phyloP scores from a whole-genome alignment of 2,113 vertebrate species.

The Rhinolophus ferrumequinum region DNA sequence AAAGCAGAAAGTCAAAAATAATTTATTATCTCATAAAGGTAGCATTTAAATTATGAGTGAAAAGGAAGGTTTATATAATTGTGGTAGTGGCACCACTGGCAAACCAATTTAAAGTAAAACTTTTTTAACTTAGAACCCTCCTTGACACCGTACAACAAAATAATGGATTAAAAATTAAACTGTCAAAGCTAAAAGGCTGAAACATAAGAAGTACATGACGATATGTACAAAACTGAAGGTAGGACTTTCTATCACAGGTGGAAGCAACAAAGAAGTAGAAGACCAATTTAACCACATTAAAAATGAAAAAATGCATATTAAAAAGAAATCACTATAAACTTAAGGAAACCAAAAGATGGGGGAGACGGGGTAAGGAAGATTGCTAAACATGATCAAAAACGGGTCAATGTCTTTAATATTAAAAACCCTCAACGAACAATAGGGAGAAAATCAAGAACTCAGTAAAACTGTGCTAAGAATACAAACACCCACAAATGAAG shows the following conservation, averaged over 20 bases:
- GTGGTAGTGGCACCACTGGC: constrained; percentile 29
- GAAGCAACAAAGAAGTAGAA: not conserved
- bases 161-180: constrained; percentile 60
- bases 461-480: not conserved
- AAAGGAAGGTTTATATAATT: constrained; percentile 62
- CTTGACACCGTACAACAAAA: constrained; percentile 11
- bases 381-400: not conserved
- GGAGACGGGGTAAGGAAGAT: not conserved
- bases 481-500: not conserved
- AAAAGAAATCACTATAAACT: not conserved
- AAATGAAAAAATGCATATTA: constrained; percentile 15
- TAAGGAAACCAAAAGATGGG: not conserved
- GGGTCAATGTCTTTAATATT: not conserved
- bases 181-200: constrained; percentile 40
- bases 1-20: constrained; percentile 42
- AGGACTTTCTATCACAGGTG: constrained; percentile 3
- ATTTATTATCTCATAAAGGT: constrained; percentile 63
- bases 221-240: not conserved
- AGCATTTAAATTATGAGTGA: constrained; percentile 51
- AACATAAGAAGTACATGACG: not conserved
- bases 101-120: constrained; percentile 56
- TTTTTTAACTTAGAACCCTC: constrained; percentile 51
- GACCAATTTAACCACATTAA: not conserved
- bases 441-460: not conserved
- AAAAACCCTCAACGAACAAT: not conserved